Conservation (phyloP, 2,113 vertebrate species). For the Balaenoptera acutorostrata region DNA sequence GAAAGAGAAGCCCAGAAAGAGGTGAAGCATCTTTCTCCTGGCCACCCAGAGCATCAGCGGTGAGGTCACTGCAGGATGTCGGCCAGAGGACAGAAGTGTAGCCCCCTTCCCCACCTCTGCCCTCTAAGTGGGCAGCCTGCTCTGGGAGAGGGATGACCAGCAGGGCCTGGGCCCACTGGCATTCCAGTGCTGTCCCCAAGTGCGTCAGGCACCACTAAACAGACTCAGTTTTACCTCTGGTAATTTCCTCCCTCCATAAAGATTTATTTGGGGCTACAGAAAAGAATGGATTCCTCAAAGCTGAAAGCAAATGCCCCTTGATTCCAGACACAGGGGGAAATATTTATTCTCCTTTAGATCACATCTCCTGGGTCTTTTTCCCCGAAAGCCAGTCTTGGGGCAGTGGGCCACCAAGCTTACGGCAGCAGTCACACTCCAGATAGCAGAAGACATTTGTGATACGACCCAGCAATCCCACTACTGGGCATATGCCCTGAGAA, state of each 20-base stretch:
- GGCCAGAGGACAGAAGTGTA: fast-evolving
- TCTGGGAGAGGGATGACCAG: neutral
- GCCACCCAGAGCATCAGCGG: fast-evolving
- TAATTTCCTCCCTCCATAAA: neutral
- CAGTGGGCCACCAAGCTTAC: neutral
- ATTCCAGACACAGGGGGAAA: neutral
- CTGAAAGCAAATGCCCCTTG: neutral
- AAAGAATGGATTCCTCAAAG: neutral
- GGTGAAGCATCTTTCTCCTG: too few species aligned
- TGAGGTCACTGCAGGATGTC: neutral
- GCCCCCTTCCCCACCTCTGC: neutral
- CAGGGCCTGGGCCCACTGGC: too few species aligned
- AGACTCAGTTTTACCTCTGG: neutral
- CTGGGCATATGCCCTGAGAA: too few species aligned
- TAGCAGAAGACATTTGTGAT: neutral
- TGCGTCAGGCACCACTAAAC: neutral
- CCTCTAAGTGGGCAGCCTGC: too few species aligned
- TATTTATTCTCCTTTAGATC: neutral
- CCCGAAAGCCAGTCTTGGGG: fast-evolving
- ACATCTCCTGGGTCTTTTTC: neutral
- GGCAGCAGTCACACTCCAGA: neutral
- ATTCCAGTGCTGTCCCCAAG: neutral
- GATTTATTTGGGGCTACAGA: neutral
- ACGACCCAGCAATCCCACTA: too few species aligned
- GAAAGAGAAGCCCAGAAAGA: neutral